Percentiles rank a stretch among this genome's conserved stretches.
Conservation (phyloP, 2,797 vertebrate species). For the Syncerus caffer region DNA sequence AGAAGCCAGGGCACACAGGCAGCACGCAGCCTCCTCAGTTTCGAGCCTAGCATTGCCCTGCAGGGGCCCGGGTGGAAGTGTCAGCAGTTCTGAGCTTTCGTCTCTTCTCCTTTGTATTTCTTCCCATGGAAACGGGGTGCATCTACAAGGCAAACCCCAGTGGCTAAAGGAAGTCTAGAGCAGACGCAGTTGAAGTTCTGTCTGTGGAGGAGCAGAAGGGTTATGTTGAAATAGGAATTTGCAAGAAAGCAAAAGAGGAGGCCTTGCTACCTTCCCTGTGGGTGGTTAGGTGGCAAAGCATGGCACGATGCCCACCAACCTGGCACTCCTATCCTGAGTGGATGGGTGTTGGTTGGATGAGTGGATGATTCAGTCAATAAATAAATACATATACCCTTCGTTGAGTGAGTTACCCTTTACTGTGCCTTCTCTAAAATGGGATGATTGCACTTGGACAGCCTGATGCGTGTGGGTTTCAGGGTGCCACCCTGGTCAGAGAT, state of each 20-base stretch:
- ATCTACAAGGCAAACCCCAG: background rate
- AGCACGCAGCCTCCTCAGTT: background rate
- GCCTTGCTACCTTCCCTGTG: background rate
- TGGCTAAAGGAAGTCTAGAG: background rate
- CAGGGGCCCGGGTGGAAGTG: background rate
- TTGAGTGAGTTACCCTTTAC: background rate
- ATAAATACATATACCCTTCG: background rate
- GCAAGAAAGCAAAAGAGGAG: background rate
- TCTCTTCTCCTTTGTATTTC: background rate
- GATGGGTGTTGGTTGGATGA: background rate
- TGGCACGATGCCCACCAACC: fast-evolving
- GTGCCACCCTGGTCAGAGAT: background rate
- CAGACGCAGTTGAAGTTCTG: background rate
- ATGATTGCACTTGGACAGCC: background rate
- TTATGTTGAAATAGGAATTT: background rate
- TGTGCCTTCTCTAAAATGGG: background rate
- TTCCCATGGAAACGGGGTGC: background rate
- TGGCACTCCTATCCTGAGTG: background rate
- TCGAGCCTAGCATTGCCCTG: background rate
- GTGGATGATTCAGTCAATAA: background rate
- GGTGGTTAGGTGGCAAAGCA: background rate
- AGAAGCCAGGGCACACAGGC: background rate
- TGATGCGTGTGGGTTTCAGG: fast-evolving
- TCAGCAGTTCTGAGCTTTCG: background rate
- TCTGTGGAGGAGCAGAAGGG: background rate